Evolutionary conservation across 2,888 invertebrate genomes (phyloP), one percentile per base, ranked within the genome.

Genomic region (Polydrusus pterygomalis): DNA sequence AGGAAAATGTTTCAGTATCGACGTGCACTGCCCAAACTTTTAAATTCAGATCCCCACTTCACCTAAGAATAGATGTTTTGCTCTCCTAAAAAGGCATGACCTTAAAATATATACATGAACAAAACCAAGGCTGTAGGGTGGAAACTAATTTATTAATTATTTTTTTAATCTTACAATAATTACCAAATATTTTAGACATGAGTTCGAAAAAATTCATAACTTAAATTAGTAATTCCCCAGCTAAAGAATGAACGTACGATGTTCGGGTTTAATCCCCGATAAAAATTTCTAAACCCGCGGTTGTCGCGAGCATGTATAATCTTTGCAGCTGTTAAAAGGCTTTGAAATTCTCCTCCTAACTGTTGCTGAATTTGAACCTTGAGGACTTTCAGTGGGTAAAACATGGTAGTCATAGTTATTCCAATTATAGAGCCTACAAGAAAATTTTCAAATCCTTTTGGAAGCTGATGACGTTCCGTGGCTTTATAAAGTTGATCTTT

Each of bases 201-300:
- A 38, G 11, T 51, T 51, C 45, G 30, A 15, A 69, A 15, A 58
- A 69, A 56, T 69, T 69, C 69, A 17, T 69, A 69, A 15, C 58
- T 58, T 17, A 58, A 13, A 58, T 69, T 69, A 10, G 69, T 69
- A 18, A 69, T 47, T 15, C 69, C 69, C 69, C 69, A 69, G 8
- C 45, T 45, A 1, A 69, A 11, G 9, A 45, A 30, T 9, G 69
- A n/a, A 13, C 58, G 43, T 18, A 7, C n/a, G 8, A 58, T 58
- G 25, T 69, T 69, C 11, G 60, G 20, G n/a, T 20, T n/a, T 13
- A 69, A 10, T 25, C 69, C 69, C 25, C 58, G 20, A 17, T 60
- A 69, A 47, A 69, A 69, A 43, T 69, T 69, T 10, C 34, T 56
- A 0, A 69, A n/a, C 11, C 69, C 69, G 5, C 30, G 10, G 0